Base-by-base conservation (phyloP, 1,140 invertebrate species). In the Diorhabda sublineata region DNA sequence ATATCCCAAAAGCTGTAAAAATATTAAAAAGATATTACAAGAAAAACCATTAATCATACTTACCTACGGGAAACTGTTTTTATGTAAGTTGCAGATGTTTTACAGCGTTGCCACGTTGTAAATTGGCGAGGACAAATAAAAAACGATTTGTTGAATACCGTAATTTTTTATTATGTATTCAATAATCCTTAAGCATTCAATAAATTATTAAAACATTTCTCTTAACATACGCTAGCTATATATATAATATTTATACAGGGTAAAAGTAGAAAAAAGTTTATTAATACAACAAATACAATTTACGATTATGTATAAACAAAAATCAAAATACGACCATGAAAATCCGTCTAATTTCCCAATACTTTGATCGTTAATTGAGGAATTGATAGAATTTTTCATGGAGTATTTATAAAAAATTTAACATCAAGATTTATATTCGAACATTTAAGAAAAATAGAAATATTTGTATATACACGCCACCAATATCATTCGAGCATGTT, bases 121-220 rank as follows among this genome's bases (percentile, higher is more conserved):
- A 26, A 26, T 26, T 26, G 26, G 47, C 6, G 47, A 52, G n/a
- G n/a, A 8, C 6, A 52, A 52, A 52, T 52, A 52, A 52, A 52
- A 52, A n/a, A 4, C 47, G 47, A 8, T 52, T 3, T 8, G 6
- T 8, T 52, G 47, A 52, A 52, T 52, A 52, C 47, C 45, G 62
- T 52, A 44, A 26, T 45, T 67, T 67, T 67, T 67, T 41, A 71
- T 68, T 65, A 68, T 71, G 70, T 71, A 71, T 71, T 71, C 66
- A 66, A 62, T 66, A 69, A 69, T 71, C 66, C 62, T 66, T 69
- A 69, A 71, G 67, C 67, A 68, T 66, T 68, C 68, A 71, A 71
- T 71, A 71, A 71, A 71, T 71, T 68, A 71, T 71, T 71, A 71
- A 69, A 71, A 71, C 68, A 66, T 71, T 61, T 71, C 44, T 64